Evolutionary conservation across 2,888 invertebrate genomes (phyloP).

Genomic region (Tenthredo amoena): DNA sequence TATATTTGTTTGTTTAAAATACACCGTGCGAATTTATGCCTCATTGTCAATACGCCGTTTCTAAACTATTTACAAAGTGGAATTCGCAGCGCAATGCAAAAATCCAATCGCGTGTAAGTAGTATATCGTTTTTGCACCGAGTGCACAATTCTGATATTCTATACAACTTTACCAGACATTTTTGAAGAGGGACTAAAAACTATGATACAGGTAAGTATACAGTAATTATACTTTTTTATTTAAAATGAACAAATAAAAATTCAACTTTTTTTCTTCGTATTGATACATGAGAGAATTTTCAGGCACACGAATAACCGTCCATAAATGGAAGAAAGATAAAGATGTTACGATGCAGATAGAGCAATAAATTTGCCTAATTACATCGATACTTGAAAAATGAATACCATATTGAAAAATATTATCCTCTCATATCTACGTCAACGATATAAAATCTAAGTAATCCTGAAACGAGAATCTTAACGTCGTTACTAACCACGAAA

Average conservation of each 20-base stretch:
- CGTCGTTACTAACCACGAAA: not conserved
- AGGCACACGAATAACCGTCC: not conserved
- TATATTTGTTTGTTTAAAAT: constrained; percentile 13
- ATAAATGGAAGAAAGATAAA: not conserved
- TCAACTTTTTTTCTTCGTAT: not conserved
- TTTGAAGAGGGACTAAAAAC: not conserved
- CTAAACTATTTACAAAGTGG: not conserved
- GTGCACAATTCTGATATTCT: not conserved
- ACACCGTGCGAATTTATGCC: not conserved
- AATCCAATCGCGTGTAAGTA: not conserved
- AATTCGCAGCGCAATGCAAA: constrained; percentile 30
- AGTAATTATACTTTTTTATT: not conserved
- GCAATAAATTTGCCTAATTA: not conserved
- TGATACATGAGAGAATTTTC: not conserved
- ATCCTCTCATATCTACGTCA: not conserved
- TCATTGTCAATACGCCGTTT: not conserved
- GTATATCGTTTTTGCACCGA: constrained; percentile 7
- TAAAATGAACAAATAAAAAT: not conserved
- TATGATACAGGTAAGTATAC: not conserved
- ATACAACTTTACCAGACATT: not conserved
- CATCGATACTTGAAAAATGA: not conserved
- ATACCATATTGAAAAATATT: not conserved
- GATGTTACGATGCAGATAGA: not conserved
- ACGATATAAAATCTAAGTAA: not conserved
- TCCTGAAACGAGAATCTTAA: not conserved